Percentiles rank a stretch among this genome's conserved stretches.
These are phyloP conservation scores for Actias luna DNA, from an alignment of 2,888 invertebrate species.

Conservation along the genomic window DNA sequence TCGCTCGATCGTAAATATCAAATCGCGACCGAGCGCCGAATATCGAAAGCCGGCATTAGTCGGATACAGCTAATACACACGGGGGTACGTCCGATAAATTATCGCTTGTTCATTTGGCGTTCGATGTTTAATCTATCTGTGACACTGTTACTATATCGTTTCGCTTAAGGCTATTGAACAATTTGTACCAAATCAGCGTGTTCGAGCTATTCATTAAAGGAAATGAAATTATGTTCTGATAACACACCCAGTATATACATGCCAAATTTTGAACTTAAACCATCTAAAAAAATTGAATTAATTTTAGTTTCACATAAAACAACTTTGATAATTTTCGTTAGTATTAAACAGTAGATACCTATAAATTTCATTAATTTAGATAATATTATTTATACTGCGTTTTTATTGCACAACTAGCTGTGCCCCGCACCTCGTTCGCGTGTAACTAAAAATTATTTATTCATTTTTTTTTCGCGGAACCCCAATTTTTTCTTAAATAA, in stretches of 20 bases:
- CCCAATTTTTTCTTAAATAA: no score
- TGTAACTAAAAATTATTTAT: no score
- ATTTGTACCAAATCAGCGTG: conserved; percentile 41
- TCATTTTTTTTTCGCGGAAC: no score
- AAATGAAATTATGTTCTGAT: conserved; percentile 3
- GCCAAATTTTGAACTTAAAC: no score
- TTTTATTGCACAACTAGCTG: background rate
- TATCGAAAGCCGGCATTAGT: conserved; percentile 81
- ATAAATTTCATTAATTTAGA: background rate
- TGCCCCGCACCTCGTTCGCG: no score
- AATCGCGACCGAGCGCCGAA: conserved; percentile 79
- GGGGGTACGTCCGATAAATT: conserved; percentile 79
- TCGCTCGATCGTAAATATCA: conserved; percentile 77
- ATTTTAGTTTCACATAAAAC: background rate
- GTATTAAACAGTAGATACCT: no score
- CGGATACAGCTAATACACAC: conserved; percentile 82
- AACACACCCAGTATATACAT: background rate
- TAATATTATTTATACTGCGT: background rate
- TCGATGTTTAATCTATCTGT: conserved; percentile 80
- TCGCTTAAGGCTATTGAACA: conserved; percentile 58
- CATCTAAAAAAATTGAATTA: no score
- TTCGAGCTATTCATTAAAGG: background rate
- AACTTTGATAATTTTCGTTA: background rate
- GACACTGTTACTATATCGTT: conserved; percentile 61
- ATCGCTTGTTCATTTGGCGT: conserved; percentile 79